Evolutionary conservation across 2,113 vertebrate genomes (phyloP).

Genomic region (Spermophilus dauricus): DNA sequence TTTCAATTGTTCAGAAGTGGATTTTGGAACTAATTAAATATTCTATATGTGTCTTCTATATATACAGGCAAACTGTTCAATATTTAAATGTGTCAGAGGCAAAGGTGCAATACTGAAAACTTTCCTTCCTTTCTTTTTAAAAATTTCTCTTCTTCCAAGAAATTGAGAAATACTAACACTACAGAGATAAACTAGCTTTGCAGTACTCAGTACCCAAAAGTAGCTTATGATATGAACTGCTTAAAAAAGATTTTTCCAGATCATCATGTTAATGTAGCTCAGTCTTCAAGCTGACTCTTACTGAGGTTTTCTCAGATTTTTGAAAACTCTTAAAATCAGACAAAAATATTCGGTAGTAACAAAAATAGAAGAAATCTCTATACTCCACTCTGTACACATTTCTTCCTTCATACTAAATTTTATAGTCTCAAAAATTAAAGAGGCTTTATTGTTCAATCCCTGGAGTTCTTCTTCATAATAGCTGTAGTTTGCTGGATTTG

Average conservation of each 20-base stretch:
- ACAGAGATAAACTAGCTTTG: neutral
- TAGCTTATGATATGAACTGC: neutral
- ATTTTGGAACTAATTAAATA: neutral
- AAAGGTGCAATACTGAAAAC: neutral
- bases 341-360: neutral
- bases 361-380: neutral
- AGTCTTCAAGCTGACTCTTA: neutral
- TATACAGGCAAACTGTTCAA: neutral
- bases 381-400: neutral
- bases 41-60: neutral
- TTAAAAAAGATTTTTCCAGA: neutral
- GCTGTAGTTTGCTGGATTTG: neutral
- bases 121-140: fast-evolving
- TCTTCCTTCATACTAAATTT: neutral
- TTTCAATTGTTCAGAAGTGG: neutral
- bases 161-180: neutral
- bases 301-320: neutral
- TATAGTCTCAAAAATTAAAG: neutral
- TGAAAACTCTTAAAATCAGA: neutral
- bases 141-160: neutral
- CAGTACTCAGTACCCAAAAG: neutral
- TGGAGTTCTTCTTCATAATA: neutral
- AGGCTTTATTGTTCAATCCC: fast-evolving
- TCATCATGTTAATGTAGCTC: neutral
- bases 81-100: neutral